These are phyloP conservation scores for Planococcus citri DNA, from an alignment of 1,140 invertebrate species.

Conservation along the genomic window DNA sequence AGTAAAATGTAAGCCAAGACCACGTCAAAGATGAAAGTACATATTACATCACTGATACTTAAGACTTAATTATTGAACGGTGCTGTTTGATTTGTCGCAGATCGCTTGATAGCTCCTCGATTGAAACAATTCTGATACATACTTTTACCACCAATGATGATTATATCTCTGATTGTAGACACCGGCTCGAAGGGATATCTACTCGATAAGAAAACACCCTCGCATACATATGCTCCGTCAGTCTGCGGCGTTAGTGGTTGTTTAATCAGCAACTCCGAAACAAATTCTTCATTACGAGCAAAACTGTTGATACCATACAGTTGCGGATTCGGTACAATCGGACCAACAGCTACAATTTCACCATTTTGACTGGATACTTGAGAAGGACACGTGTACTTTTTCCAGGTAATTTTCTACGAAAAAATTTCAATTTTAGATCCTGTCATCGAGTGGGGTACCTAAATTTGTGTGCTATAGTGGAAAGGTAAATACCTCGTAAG, in stretches of 20 bases:
- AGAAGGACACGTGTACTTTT: background rate
- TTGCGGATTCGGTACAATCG: background rate
- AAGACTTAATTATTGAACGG: background rate
- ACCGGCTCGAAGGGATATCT: background rate
- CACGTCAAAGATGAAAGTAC: too few species aligned
- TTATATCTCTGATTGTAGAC: background rate
- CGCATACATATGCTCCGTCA: background rate
- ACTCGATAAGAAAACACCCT: background rate
- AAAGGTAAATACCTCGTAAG: background rate
- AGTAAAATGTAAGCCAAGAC: too few species aligned
- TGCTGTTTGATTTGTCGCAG: background rate
- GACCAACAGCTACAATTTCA: background rate
- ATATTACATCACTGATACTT: background rate
- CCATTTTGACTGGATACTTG: background rate
- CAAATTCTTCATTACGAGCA: background rate
- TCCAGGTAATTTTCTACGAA: slow-evolving; percentile 12
- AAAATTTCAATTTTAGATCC: too few species aligned
- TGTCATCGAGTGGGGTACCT: too few species aligned
- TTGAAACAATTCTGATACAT: slow-evolving; percentile 5
- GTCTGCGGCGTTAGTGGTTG: background rate
- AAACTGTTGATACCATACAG: slow-evolving; percentile 3
- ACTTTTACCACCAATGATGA: background rate
- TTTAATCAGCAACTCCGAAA: background rate
- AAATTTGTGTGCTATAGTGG: background rate
- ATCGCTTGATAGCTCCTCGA: background rate